Base-by-base conservation (phyloP, 2,888 invertebrate species). In the Trichopria drosophilae region DNA sequence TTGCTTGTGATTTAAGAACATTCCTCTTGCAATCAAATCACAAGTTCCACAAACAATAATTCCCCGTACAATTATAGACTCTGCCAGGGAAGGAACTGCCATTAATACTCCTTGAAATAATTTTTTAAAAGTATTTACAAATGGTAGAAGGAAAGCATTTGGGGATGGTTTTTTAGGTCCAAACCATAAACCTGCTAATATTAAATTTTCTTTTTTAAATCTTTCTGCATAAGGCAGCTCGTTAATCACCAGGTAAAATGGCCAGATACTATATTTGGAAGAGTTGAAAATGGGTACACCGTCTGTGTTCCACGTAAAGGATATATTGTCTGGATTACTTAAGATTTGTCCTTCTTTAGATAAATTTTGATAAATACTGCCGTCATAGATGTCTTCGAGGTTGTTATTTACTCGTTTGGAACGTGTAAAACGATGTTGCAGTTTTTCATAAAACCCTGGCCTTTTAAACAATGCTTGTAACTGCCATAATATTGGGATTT, bases 311-410 rank as follows among this genome's bases (percentile, higher is more conserved):
- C 55, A 59, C 4, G 32, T 50, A 18, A 57, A 49, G 7, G 55
- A 54, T 1, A 59, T 46, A 36, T 57, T 55, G 20, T 53, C 50
- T 3, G 15, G 12, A 42, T 53, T 42, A 1, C 31, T 37, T 16
- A 57, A 16, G 31, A 50, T 26, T n/a, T n/a, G n/a, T n/a, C n/a
- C n/a, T 6, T 48, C 45, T 18, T 5, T 15, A 6, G 40, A 18
- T 13, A 50, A 19, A 26, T 49, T 35, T 13, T 44, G 52, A 37
- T 60, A 55, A 6, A 60, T 22, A 9, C 20, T 10, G 0, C 60
- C 60, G 29, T 58, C 58, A 22, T 51, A 55, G 10, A 58, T 52
- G 28, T 60, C 57, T 32, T 59, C 52, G 12, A 36, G 48, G 51
- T 54, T 50, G 7, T 26, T 15, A 9, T n/a, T n/a, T n/a, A n/a